These are phyloP conservation scores for Gorsachius goisagi DNA, from an alignment of 2,113 vertebrate species.

Conservation along the genomic window DNA sequence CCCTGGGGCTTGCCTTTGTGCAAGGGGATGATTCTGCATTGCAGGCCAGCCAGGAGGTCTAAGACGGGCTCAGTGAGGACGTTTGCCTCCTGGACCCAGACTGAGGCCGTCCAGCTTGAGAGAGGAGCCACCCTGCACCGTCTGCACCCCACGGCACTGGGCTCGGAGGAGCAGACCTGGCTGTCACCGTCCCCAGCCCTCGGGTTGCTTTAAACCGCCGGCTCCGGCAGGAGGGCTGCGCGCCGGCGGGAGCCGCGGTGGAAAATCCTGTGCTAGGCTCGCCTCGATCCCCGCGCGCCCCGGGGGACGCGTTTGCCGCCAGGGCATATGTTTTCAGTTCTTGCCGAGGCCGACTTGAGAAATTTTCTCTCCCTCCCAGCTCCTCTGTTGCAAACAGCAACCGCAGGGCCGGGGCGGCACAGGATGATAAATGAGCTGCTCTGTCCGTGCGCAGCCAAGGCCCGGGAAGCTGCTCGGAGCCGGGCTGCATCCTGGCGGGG, in stretches of 20 bases:
- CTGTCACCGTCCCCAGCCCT: not conserved
- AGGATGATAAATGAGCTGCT: constrained; percentile 64
- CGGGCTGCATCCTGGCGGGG: not conserved
- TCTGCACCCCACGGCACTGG: rapidly evolving
- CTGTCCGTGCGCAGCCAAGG: not conserved
- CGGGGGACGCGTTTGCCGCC: constrained; percentile 23
- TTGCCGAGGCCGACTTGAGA: constrained; percentile 53
- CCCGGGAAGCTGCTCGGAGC: not conserved
- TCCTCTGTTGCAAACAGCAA: constrained; percentile 58
- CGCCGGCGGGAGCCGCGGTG: not conserved
- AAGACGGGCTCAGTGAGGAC: rapidly evolving
- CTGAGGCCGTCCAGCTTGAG: not conserved
- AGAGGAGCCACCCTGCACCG: not conserved
- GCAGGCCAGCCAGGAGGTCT: not conserved
- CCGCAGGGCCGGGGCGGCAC: constrained; percentile 34
- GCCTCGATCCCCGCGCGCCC: constrained; percentile 16
- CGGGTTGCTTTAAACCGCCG: not conserved
- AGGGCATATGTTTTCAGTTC: constrained; percentile 62
- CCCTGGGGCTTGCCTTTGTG: not conserved
- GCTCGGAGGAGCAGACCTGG: not conserved
- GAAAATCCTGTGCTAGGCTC: constrained; percentile 46
- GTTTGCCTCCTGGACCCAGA: not conserved
- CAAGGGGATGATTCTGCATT: rapidly evolving
- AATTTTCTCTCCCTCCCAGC: constrained; percentile 59
- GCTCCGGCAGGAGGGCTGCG: not conserved